Evolutionary conservation across 2,113 vertebrate genomes (phyloP).

Genomic region (Dasyurus viverrinus): DNA sequence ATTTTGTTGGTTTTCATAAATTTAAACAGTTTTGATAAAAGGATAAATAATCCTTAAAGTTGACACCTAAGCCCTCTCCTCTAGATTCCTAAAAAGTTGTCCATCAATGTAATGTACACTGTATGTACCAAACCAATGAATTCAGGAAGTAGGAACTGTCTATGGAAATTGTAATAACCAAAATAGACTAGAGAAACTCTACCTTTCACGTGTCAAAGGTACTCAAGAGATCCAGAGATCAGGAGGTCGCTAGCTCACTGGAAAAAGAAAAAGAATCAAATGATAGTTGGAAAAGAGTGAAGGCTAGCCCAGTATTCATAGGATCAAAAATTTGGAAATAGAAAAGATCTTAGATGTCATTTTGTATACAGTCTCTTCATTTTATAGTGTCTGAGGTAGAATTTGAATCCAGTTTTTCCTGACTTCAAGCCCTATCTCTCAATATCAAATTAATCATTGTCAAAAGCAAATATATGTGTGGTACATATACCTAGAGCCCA

Average conservation of each 20-base stretch:
- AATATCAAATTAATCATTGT: background rate
- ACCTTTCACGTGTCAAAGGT: background rate
- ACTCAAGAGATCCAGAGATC: background rate
- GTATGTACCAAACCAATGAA: background rate
- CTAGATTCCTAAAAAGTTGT: background rate
- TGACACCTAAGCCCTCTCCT: background rate
- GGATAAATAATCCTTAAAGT: background rate
- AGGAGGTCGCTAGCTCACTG: too few relatives aligned
- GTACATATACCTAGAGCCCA: background rate
- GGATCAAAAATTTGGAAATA: background rate
- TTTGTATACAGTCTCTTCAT: background rate
- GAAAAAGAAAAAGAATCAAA: background rate
- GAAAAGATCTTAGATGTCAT: background rate
- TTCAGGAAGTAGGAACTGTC: background rate
- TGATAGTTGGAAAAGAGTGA: background rate
- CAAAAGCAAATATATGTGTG: background rate
- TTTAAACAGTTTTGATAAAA: background rate
- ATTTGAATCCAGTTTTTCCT: background rate
- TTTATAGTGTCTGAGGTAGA: background rate
- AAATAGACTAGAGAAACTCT: background rate
- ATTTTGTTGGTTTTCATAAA: background rate
- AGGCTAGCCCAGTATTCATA: background rate
- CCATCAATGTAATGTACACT: background rate
- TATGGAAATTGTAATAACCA: background rate
- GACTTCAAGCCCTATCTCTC: background rate